These are phyloP conservation scores for Eleginops maclovinus DNA, from an alignment of 2,113 vertebrate genomes.

Conservation along the genomic window DNA sequence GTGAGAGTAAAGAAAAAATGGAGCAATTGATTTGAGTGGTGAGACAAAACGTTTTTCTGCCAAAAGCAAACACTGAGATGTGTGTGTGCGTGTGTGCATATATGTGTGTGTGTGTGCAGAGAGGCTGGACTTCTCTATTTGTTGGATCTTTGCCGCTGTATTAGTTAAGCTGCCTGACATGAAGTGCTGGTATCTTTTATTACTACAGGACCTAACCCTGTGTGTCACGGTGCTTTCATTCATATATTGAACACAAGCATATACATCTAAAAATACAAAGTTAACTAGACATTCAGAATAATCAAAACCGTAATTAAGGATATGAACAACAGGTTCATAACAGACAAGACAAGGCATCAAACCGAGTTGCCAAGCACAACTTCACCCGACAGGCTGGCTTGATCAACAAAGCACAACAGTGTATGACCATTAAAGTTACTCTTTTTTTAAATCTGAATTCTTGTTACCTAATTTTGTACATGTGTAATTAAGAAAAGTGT, in stretches of 20 bases:
- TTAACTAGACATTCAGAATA: neutral
- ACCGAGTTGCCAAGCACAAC: slow-evolving; percentile 65
- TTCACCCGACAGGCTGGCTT: slow-evolving; percentile 62
- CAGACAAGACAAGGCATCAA: slow-evolving; percentile 58
- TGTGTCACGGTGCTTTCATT: slow-evolving; percentile 37
- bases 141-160: slow-evolving; percentile 54
- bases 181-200: slow-evolving; percentile 47
- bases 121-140: slow-evolving; percentile 74
- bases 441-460: slow-evolving; percentile 60
- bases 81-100: neutral
- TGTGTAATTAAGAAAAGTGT: slow-evolving; percentile 81
- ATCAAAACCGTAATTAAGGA: slow-evolving; percentile 6
- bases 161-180: slow-evolving; percentile 49
- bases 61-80: slow-evolving; percentile 75
- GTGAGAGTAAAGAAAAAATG: slow-evolving; percentile 26
- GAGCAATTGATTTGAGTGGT: slow-evolving; percentile 42
- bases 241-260: slow-evolving; percentile 11
- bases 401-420: slow-evolving; percentile 71
- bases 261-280: neutral
- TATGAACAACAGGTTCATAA: slow-evolving; percentile 17
- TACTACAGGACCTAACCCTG: slow-evolving; percentile 34
- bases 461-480: slow-evolving; percentile 80
- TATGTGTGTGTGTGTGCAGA: slow-evolving; percentile 61
- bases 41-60: slow-evolving; percentile 64
- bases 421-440: slow-evolving; percentile 68